phyloP scores from a whole-genome alignment of 2,888 invertebrate species.

The Bimastos eiseni region DNA sequence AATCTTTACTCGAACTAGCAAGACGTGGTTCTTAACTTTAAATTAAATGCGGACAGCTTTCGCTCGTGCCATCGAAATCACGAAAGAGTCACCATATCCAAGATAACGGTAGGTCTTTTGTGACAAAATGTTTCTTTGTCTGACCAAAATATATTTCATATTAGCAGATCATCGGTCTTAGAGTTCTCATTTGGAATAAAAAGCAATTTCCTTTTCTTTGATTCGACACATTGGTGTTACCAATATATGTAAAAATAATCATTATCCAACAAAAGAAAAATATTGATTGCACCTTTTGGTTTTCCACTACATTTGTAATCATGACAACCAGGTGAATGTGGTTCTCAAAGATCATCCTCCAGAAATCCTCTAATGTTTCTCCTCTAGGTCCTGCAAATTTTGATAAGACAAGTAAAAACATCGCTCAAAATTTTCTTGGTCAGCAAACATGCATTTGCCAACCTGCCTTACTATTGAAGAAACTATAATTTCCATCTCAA shows the following conservation, averaged over 20 bases:
- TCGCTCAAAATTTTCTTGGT: background rate
- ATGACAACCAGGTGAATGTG: constrained; percentile 89
- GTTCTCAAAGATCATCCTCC: constrained; percentile 98
- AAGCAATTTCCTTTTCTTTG: background rate
- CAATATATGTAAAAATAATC: background rate
- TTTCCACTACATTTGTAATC: constrained; percentile 93
- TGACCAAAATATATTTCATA: background rate
- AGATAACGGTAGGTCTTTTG: too few species aligned
- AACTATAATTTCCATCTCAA: too few species aligned
- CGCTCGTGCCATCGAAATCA: background rate
- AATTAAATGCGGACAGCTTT: background rate
- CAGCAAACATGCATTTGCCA: background rate
- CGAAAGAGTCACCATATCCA: background rate
- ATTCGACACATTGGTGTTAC: background rate
- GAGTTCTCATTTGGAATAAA: background rate
- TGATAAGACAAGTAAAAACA: background rate
- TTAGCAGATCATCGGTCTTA: background rate
- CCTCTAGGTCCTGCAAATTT: constrained; percentile 29
- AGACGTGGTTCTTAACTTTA: background rate
- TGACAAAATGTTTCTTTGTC: background rate
- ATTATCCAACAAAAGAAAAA: background rate
- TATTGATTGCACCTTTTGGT: constrained; percentile 72
- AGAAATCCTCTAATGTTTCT: constrained; percentile 87
- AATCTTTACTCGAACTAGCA: background rate
- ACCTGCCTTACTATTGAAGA: background rate